Base-by-base conservation (phyloP, 1,140 invertebrate genomes). In the Ctenoplectra terminalis region DNA sequence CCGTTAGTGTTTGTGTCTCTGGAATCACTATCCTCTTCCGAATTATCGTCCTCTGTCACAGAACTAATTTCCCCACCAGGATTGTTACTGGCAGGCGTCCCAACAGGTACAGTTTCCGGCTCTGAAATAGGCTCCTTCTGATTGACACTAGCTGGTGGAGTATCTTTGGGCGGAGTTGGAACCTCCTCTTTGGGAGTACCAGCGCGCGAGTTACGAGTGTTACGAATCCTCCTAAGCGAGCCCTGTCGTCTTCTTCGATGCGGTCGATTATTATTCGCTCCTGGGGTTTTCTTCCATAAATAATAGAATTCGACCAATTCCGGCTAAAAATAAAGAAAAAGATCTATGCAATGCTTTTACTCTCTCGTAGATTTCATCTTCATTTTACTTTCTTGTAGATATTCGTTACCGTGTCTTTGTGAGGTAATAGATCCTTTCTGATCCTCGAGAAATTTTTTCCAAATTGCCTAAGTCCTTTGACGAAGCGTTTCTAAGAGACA, bases 221-320 rank as follows among this genome's bases (percentile, higher is more conserved):
- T 97, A 81, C 98, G 95, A 81, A 98, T 98, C 84, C 98, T 95
- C 84, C 98, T 95, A 75, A 99, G 94, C n/a, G 98, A 98, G 86
- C 97, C 97, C 92, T 98, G 97, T 73, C 98, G 94, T 70, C 98
- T 95, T 94, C 98, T 95, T 72, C 98, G 95, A 91, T 99, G 98
- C 31, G 98, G 98, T 76, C 98, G 95, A 93, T 98, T 98, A 92
- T 97, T 98, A 92, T 98, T 98, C 61, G 99, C 99, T 88, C 98
- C 98, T n/a, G 99, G 98, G n/a, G 99, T 99, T 94, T 99, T 99
- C 95, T 99, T 99, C 99, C 99, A 99, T 91, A 99, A 95, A 94
- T 99, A 99, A 94, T 99, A 99, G 94, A 98, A 99, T 91, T 99
- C 98, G 40, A 99, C 98, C 88, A 99, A 94, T 91, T 99, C 98